A percentile compares a stretch with the other conserved stretches of the same genome.
Evolutionary conservation across 1,140 invertebrate species (phyloP).

Genomic region (Nilaparvata lugens): DNA sequence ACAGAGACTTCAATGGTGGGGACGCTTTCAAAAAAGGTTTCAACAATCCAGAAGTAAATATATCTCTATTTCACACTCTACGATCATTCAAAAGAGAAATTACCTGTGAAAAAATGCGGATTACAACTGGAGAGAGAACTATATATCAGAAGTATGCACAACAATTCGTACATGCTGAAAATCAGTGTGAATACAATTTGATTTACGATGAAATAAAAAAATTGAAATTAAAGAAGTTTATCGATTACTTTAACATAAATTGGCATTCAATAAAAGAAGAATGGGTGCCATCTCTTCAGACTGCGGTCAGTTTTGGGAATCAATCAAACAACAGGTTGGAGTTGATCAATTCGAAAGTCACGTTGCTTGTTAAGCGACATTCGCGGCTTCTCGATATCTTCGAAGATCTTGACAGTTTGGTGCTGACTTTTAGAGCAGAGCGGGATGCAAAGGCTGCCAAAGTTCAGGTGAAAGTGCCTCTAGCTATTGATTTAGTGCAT

Average conservation of each 20-base stretch:
- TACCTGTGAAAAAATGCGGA: background rate
- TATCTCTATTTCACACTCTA: background rate
- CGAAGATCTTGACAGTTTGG: background rate
- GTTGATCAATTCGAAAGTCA: slow-evolving; percentile 1
- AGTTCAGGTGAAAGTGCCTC: background rate
- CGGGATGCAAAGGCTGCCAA: background rate
- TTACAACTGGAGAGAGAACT: background rate
- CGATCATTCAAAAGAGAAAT: slow-evolving; percentile 3
- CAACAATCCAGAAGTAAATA: background rate
- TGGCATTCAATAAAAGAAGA: background rate
- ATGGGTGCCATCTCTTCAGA: slow-evolving; percentile 5
- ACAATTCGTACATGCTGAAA: background rate
- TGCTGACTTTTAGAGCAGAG: slow-evolving; percentile 3
- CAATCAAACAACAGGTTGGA: background rate
- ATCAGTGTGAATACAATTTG: background rate
- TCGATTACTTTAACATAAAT: background rate
- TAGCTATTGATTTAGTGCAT: background rate
- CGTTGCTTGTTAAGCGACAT: background rate
- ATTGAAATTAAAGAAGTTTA: background rate
- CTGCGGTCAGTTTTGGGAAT: background rate
- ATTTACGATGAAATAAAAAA: background rate
- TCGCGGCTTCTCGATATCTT: background rate
- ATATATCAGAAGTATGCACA: background rate
- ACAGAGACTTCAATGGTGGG: background rate
- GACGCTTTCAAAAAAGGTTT: background rate